Evolutionary conservation across 2,113 vertebrate genomes (phyloP).

Genomic region (Burhinus bistriatus): DNA sequence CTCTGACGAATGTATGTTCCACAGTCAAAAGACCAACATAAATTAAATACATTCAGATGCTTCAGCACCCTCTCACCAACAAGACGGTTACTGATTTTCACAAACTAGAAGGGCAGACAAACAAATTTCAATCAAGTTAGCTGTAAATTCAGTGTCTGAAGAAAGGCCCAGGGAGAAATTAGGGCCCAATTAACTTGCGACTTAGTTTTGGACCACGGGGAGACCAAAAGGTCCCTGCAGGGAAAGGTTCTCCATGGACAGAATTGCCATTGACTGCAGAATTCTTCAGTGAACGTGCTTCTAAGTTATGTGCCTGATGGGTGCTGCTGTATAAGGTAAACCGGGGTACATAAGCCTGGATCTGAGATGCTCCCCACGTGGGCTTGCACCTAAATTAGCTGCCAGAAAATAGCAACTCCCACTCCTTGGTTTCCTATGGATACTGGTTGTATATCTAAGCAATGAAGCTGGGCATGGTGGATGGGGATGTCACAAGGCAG

Average conservation of each 20-base stretch:
- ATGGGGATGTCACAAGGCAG: background rate
- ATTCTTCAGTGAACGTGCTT: rapidly evolving
- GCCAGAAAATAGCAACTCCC: background rate
- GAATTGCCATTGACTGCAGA: background rate
- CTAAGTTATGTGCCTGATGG: background rate
- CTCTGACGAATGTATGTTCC: background rate
- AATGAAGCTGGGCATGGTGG: background rate
- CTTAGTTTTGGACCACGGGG: background rate
- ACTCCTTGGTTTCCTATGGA: background rate
- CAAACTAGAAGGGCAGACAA: background rate
- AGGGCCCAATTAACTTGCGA: background rate
- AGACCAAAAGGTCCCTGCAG: background rate
- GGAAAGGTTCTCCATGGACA: background rate
- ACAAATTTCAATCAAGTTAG: background rate
- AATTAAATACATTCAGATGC: background rate
- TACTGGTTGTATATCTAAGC: background rate
- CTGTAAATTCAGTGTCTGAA: background rate
- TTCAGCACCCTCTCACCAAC: background rate
- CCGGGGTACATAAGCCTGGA: background rate
- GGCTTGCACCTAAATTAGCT: background rate
- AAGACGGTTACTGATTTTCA: background rate
- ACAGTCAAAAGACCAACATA: constrained; percentile 3
- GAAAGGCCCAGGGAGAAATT: background rate
- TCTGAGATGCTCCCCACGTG: background rate
- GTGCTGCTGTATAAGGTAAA: background rate